phyloP scores from a whole-genome alignment of 2,797 vertebrate genomes.

The Somateria mollissima region DNA sequence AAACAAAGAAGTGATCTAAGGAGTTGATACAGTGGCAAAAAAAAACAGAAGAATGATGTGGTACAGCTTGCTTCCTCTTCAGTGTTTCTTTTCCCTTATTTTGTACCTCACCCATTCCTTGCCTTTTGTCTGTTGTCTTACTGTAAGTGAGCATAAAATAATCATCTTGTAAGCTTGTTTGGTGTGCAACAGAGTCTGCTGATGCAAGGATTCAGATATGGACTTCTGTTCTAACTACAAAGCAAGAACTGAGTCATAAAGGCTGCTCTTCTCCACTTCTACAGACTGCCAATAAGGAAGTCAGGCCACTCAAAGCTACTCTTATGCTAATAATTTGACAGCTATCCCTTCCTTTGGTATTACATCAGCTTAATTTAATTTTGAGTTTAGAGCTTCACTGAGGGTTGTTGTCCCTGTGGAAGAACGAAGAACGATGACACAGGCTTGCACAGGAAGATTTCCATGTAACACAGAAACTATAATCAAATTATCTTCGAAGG shows the following conservation, averaged over 20 bases:
- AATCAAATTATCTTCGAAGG: background rate
- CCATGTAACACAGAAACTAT: background rate
- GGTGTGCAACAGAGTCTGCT: conserved; percentile 62
- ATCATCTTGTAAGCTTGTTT: conserved; percentile 29
- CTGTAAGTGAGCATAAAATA: conserved; percentile 44
- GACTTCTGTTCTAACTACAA: conserved; percentile 58
- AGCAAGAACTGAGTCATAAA: conserved; percentile 68
- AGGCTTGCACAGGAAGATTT: background rate
- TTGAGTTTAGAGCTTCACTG: background rate
- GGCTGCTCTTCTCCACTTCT: conserved; percentile 48
- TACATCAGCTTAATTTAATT: conserved; percentile 23
- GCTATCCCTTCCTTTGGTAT: conserved; percentile 45
- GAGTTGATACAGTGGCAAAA: background rate
- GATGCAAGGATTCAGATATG: conserved; percentile 60
- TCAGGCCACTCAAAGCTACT: conserved; percentile 46
- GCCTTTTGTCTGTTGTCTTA: conserved; percentile 4
- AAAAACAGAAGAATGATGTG: background rate
- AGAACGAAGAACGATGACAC: conserved; percentile 27
- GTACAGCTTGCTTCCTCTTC: conserved; percentile 1
- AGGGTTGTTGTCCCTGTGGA: background rate
- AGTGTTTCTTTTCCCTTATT: background rate
- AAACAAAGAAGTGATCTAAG: background rate
- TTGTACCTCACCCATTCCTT: background rate
- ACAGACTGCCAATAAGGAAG: conserved; percentile 58
- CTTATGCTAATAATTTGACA: conserved; percentile 42